A percentile compares a stretch with the other conserved stretches of the same genome.
Conservation (phyloP, 2,797 vertebrate species). For the Knipowitschia caucasica region DNA sequence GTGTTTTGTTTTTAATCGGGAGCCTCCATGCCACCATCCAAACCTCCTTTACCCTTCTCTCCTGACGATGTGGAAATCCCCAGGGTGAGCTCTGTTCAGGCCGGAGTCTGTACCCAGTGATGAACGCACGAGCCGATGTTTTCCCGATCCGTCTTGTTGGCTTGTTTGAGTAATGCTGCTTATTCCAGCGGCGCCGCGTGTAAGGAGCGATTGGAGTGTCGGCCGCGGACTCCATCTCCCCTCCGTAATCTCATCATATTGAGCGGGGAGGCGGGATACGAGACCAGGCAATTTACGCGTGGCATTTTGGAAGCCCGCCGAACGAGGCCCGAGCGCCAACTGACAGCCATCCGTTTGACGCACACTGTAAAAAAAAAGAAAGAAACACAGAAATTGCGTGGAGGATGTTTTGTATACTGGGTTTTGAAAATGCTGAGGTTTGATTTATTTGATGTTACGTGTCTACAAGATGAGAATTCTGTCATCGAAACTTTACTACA, state of each 20-base stretch:
- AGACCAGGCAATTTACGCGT: conserved; percentile 66
- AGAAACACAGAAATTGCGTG: background rate
- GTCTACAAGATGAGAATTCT: too few relatives aligned
- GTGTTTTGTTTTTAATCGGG: too few relatives aligned
- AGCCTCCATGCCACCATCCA: conserved; percentile 4
- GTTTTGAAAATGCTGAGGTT: too few relatives aligned
- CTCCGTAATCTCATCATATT: conserved; percentile 77
- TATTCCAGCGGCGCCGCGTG: conserved; percentile 39
- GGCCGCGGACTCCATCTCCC: conserved; percentile 30
- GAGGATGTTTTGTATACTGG: too few relatives aligned
- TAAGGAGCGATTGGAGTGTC: conserved; percentile 57
- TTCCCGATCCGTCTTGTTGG: conserved; percentile 36
- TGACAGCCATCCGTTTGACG: conserved; percentile 75
- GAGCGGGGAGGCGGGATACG: conserved; percentile 57
- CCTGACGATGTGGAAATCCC: conserved; percentile 1
- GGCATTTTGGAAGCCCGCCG: conserved; percentile 63
- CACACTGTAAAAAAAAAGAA: conserved; percentile 17
- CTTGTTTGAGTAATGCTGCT: conserved; percentile 52
- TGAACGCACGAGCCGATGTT: conserved; percentile 38
- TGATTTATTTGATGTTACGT: too few relatives aligned
- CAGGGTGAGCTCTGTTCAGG: conserved; percentile 14
- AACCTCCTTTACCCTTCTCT: conserved; percentile 5
- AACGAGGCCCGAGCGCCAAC: conserved; percentile 54
- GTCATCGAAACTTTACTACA: too few relatives aligned
- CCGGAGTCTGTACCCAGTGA: conserved; percentile 18